Percentiles rank a stretch among this genome's conserved stretches.
phyloP scores from a whole-genome alignment of 2,888 invertebrate genomes.

The Deroplatys truncata region DNA sequence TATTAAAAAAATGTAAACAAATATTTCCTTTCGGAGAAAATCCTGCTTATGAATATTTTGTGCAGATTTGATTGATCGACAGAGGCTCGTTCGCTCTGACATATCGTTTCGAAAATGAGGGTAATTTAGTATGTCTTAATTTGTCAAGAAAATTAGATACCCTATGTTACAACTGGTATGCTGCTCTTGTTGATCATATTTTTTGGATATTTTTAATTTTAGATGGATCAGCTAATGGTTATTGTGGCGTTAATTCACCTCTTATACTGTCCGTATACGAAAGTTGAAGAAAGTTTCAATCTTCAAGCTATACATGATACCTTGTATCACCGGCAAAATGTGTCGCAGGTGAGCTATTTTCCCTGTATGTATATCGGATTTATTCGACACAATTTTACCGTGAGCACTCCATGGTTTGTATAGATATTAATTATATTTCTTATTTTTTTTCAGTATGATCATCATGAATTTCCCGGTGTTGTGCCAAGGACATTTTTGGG shows the following conservation, averaged over 20 bases:
- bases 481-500: conserved; percentile 96
- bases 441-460: conserved; percentile 78
- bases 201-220: neutral
- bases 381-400: no score
- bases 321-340: conserved; percentile 79
- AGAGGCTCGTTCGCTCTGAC: neutral
- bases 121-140: neutral
- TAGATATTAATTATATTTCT: conserved; percentile 12
- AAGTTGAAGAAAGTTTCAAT: conserved; percentile 99
- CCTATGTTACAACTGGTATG: neutral
- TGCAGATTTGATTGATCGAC: neutral
- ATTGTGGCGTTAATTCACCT: conserved; percentile 75
- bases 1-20: neutral
- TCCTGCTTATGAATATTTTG: neutral
- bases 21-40: neutral
- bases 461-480: conserved; percentile 94
- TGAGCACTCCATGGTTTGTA: no score
- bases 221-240: conserved; percentile 69
- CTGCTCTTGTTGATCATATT: neutral
- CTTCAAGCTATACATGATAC: conserved; percentile 97
- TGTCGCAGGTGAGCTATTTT: conserved; percentile 65
- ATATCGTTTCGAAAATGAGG: neutral
- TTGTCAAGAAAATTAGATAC: neutral
- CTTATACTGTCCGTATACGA: conserved; percentile 88
- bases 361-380: no score